phyloP scores from a whole-genome alignment of 2,888 invertebrate species.

The Spatulosminthurus flaviceps region DNA sequence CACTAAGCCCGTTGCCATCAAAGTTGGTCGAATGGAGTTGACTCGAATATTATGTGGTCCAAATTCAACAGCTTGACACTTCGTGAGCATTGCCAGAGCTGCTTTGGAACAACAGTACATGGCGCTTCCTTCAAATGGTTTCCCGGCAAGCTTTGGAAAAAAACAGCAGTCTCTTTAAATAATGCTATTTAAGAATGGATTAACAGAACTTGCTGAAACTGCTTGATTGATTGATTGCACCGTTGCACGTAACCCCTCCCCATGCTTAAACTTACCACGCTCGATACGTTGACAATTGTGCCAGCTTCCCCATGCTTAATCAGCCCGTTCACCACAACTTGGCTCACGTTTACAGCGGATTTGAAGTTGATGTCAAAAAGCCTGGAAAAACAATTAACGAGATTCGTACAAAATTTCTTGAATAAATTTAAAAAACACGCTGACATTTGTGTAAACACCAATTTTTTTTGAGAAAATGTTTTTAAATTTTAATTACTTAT shows the following conservation, averaged over 20 bases:
- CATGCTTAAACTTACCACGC: too few relatives aligned
- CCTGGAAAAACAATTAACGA: not conserved
- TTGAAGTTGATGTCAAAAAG: conserved; percentile 26
- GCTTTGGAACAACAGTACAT: not conserved
- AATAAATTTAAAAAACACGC: too few relatives aligned
- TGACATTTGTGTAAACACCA: too few relatives aligned
- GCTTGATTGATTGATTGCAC: too few relatives aligned
- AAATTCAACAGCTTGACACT: conserved; percentile 33
- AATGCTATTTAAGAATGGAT: not conserved
- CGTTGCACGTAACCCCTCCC: too few relatives aligned
- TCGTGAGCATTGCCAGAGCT: not conserved
- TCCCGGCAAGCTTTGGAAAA: not conserved
- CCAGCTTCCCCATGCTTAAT: not conserved
- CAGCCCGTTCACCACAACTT: not conserved
- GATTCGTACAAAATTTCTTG: not conserved
- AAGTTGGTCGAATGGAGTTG: conserved; percentile 21
- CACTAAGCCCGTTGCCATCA: conserved; percentile 29
- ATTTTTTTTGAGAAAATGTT: too few relatives aligned
- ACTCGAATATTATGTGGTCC: conserved; percentile 21
- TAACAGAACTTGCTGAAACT: too few relatives aligned
- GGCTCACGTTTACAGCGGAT: conserved; percentile 21
- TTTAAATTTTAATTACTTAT: too few relatives aligned
- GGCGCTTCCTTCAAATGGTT: not conserved
- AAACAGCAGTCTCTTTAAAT: too few relatives aligned
- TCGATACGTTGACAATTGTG: conserved; percentile 32